phyloP scores from a whole-genome alignment of 2,113 vertebrate genomes.

The Myxocyprinus asiaticus region DNA sequence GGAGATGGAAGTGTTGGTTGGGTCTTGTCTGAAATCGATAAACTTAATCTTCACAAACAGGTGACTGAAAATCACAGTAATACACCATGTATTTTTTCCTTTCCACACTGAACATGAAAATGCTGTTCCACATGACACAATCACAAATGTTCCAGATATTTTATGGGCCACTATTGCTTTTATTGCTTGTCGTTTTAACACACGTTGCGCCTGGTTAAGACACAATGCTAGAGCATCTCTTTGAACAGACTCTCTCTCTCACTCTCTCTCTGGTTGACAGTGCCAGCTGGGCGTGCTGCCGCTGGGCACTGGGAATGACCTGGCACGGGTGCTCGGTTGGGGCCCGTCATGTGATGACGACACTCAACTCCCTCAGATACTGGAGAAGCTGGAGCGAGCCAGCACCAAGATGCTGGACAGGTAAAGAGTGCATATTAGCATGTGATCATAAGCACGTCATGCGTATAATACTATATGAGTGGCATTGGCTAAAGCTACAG shows the following conservation, averaged over 20 bases:
- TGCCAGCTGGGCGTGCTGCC: conserved; percentile 96
- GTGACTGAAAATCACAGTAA: conserved; percentile 56
- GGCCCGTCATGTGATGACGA: conserved; percentile 95
- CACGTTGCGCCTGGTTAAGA: too few species aligned
- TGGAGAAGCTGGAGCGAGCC: conserved; percentile 95
- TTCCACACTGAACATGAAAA: neutral
- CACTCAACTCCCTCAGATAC: conserved; percentile 92
- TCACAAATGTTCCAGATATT: too few species aligned
- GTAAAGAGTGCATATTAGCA: conserved; percentile 63
- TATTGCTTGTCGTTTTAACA: too few species aligned
- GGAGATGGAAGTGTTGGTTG: conserved; percentile 97
- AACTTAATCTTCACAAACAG: conserved; percentile 96
- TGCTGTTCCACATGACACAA: too few species aligned
- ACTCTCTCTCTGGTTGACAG: conserved; percentile 64
- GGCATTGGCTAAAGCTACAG: conserved; percentile 11
- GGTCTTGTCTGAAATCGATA: conserved; percentile 98
- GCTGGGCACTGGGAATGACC: conserved; percentile 93
- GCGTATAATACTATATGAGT: neutral
- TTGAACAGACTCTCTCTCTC: too few species aligned
- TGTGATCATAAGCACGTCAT: neutral
- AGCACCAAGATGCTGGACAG: conserved; percentile 98
- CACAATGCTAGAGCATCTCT: neutral
- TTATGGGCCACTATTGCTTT: too few species aligned
- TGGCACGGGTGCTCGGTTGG: conserved; percentile 97
- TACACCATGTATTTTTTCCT: neutral